Base-by-base conservation (phyloP, 2,113 vertebrate species). In the Clinocottus analis region DNA sequence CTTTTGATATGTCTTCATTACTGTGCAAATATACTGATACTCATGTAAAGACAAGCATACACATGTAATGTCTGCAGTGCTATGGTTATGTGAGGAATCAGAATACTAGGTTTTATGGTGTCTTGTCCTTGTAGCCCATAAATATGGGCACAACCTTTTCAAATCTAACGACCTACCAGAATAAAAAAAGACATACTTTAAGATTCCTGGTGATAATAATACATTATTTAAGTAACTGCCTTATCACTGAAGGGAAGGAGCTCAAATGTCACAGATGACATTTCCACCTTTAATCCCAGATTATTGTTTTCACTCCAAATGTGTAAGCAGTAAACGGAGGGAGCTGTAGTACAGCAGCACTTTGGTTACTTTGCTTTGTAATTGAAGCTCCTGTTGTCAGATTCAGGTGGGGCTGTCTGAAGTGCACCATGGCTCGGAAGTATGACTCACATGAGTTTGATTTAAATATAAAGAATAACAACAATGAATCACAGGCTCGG, bases 401-500 rank as follows among this genome's bases (percentile, higher is more conserved):
- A 23, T 17, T 29, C 12, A 31, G 14, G 67, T 75, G 17, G 4
- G 62, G 41, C 49, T 31, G 16, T 37, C 55, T 55, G 17, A 60
- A 66, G 56, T 33, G 25, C 33, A 14, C 17, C 11, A 16, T 27
- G 49, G 19, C 25, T 61, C 10, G 13, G 6, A 27, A 45, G 13
- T 37, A 10, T 23, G 9, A 49, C 13, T 53, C 5, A 31, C 35
- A 55, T 35, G 12, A 59, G 43, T 82, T 77, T 14, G 17, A 67
- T 72, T 43, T 14, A 47, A 47, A 59, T 41, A 51, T 41, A 51
- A 63, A 43, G 56, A 70, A 41, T 63, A 73, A 25, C 35, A 7
- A 6, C 35, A 7, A 6, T 19, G 11, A 59, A 19, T 61, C 19
- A 25, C 23, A 2, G 12, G 3, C 37, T 64, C n/a, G 53, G 25